phyloP scores from a whole-genome alignment of 2,113 vertebrate genomes.

The Galeopterus variegatus region DNA sequence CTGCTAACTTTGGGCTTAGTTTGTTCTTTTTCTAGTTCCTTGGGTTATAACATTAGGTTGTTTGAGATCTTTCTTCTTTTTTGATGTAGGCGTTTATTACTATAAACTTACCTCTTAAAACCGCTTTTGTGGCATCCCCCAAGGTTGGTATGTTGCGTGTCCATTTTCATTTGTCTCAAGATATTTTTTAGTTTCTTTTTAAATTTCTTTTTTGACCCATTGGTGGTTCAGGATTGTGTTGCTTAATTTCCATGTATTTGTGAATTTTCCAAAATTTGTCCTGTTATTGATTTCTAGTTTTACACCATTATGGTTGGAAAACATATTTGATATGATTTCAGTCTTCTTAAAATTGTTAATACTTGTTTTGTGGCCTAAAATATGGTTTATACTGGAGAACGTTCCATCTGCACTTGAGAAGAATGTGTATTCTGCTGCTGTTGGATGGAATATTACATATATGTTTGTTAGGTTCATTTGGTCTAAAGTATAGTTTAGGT shows the following conservation, averaged over 20 bases:
- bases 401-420: neutral
- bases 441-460: neutral
- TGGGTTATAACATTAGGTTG: neutral
- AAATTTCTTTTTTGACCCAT: neutral
- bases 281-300: neutral
- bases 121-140: neutral
- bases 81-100: neutral
- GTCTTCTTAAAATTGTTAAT: neutral
- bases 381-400: neutral
- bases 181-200: neutral
- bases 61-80: neutral
- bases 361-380: neutral
- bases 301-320: neutral
- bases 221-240: neutral
- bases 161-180: neutral
- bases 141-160: neutral
- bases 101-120: neutral
- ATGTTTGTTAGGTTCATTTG: neutral
- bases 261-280: neutral
- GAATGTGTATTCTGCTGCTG: neutral
- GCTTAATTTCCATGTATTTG: neutral
- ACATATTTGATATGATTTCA: neutral
- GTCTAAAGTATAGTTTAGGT: neutral
- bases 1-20: neutral
- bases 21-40: neutral